Evolutionary conservation across 1,140 invertebrate species (phyloP).

Genomic region (Habropoda laboriosa): DNA sequence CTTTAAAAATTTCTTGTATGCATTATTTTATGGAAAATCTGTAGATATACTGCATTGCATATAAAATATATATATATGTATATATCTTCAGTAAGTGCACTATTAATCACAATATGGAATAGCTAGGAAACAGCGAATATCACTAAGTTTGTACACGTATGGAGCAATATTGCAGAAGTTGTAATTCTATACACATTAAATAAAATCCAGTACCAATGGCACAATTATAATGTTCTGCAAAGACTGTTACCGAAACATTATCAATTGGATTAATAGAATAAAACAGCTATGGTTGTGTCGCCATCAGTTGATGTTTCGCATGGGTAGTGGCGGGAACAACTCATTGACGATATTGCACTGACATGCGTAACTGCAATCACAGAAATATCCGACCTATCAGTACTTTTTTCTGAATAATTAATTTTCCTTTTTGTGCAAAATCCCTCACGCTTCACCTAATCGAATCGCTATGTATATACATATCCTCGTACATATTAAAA

Average conservation of each 20-base stretch:
- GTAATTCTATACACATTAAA: background rate
- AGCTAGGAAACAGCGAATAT: background rate
- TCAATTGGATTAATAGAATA: slow-evolving; percentile 30
- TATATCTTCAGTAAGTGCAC: background rate
- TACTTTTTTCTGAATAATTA: slow-evolving; percentile 25
- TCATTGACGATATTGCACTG: slow-evolving; percentile 95
- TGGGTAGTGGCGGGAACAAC: slow-evolving; percentile 89
- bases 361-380: slow-evolving; percentile 92
- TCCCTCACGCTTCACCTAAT: too few species aligned
- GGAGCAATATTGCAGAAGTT: slow-evolving; percentile 31
- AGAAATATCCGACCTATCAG: slow-evolving; percentile 76
- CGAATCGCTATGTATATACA: too few species aligned
- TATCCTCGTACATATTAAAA: too few species aligned
- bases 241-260: slow-evolving; percentile 16
- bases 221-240: slow-evolving; percentile 11
- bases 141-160: slow-evolving; percentile 2
- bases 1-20: background rate
- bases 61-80: background rate
- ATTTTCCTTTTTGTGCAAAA: slow-evolving; percentile 8
- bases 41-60: background rate
- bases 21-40: background rate
- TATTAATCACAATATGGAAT: background rate
- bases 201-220: slow-evolving; percentile 4
- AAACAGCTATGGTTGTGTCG: slow-evolving; percentile 70
- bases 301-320: slow-evolving; percentile 68